Base-by-base conservation (phyloP, 2,113 vertebrate genomes). In the Hypocryptadius cinnamomeus region DNA sequence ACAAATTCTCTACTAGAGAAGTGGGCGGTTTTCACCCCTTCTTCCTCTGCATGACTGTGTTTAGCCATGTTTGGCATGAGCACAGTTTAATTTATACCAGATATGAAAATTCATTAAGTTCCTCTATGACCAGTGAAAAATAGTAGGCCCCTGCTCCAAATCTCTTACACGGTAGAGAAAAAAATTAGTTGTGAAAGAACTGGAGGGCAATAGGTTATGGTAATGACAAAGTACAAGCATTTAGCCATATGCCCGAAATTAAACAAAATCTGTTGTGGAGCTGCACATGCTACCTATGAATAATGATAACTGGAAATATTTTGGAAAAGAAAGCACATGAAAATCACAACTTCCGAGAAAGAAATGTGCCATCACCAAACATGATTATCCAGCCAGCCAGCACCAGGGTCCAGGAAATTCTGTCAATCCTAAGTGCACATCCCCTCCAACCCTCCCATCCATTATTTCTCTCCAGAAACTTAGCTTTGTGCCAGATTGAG, bases 1-100 rank as follows among this genome's bases (percentile, higher is more conserved):
- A 13, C n/a, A 83, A 47, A 16, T 19, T 56, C 11, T 35, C 64
- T 44, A 13, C 22, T 37, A 57, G 28, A 79, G 48, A 85, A 79
- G 13, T 15, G 4, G 14, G n/a, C 2, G 2, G 9, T 19, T 79
- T 74, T 76, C 27, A 79, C 7, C 6, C 21, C 21, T 56, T 69
- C 37, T 47, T 45, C 21, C 15, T 65, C 59, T 3, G 2, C 11
- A 4, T 22, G 57, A 53, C 10, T 59, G 12, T 2, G 2, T 40
- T 77, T 45, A 70, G 31, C 11, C 22, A 25, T 31, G 20, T 31
- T 93, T 94, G 69, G 31, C 47, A n/a, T 53, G n/a, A 85, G 53
- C 11, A 31, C 0, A 0, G 53, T 45, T 81, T 71, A 60, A 63
- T 31, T 89, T 25, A 50, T 20, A 31, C 11, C 1, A 0, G 22